Evolutionary conservation across 2,113 vertebrate species (phyloP).

Genomic region (Anas platyrhynchos): DNA sequence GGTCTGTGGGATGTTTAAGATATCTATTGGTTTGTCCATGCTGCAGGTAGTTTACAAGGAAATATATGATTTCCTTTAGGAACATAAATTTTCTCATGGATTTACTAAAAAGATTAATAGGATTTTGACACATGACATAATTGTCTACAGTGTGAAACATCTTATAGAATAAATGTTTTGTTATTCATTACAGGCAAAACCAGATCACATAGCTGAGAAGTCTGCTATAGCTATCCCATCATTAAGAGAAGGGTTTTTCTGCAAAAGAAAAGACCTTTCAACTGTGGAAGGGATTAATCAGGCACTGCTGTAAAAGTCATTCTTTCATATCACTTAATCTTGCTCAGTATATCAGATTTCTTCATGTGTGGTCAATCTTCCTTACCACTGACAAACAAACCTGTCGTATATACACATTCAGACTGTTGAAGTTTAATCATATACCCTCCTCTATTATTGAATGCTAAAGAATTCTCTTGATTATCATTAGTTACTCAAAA

Average conservation of each 20-base stretch:
- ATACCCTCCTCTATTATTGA: background rate
- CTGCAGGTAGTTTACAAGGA: background rate
- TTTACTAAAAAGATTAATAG: background rate
- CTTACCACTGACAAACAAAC: background rate
- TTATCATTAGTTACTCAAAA: background rate
- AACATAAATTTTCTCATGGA: background rate
- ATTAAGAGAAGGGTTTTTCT: background rate
- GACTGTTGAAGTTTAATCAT: background rate
- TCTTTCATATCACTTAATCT: background rate
- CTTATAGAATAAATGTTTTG: background rate
- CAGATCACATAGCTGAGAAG: background rate
- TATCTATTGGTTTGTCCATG: background rate
- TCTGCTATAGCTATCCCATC: background rate
- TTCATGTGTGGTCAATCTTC: background rate
- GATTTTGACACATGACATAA: background rate
- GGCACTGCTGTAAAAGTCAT: background rate
- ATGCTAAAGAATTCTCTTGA: background rate
- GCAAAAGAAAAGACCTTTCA: background rate
- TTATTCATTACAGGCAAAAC: background rate
- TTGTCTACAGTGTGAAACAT: background rate
- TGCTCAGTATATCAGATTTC: slow-evolving; percentile 2
- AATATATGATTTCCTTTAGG: background rate
- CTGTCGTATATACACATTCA: background rate
- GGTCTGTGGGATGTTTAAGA: background rate
- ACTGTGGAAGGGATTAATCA: background rate